phyloP scores from a whole-genome alignment of 2,888 invertebrate species.

The Chymomyza procnemis region DNA sequence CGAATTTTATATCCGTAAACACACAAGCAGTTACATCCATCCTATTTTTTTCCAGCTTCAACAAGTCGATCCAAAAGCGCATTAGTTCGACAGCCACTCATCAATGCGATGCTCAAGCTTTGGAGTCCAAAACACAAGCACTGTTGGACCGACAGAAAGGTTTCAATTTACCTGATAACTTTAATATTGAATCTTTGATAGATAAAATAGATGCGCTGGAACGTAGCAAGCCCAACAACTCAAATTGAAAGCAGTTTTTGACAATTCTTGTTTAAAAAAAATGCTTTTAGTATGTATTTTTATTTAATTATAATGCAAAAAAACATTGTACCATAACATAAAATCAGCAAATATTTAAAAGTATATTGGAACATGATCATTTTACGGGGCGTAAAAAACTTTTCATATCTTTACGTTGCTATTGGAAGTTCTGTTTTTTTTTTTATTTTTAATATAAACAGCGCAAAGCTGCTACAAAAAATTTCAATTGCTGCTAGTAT shows the following conservation, averaged over 20 bases:
- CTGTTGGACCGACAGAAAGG: slow-evolving; percentile 57
- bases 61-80: slow-evolving; percentile 49
- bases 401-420: slow-evolving; percentile 16
- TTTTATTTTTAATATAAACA: slow-evolving; percentile 39
- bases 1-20: background rate
- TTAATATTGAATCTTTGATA: slow-evolving; percentile 70
- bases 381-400: background rate
- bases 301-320: slow-evolving; percentile 54
- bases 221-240: slow-evolving; percentile 39
- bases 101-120: slow-evolving; percentile 48
- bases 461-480: slow-evolving; percentile 34
- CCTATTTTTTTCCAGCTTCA: slow-evolving; percentile 61
- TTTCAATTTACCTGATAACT: slow-evolving; percentile 54
- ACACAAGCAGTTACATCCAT: no score
- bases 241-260: background rate
- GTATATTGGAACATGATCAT: slow-evolving; percentile 7
- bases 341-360: slow-evolving; percentile 39
- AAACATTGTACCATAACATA: slow-evolving; percentile 40
- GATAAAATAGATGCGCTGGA: slow-evolving; percentile 64
- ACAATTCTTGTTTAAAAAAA: slow-evolving; percentile 52
- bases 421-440: slow-evolving; percentile 36
- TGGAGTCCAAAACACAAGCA: slow-evolving; percentile 56
- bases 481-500: slow-evolving; percentile 56
- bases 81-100: slow-evolving; percentile 55
- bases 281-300: slow-evolving; percentile 47